These are phyloP conservation scores for Myotis planiceps DNA, from an alignment of 2,797 vertebrate species.

Conservation along the genomic window DNA sequence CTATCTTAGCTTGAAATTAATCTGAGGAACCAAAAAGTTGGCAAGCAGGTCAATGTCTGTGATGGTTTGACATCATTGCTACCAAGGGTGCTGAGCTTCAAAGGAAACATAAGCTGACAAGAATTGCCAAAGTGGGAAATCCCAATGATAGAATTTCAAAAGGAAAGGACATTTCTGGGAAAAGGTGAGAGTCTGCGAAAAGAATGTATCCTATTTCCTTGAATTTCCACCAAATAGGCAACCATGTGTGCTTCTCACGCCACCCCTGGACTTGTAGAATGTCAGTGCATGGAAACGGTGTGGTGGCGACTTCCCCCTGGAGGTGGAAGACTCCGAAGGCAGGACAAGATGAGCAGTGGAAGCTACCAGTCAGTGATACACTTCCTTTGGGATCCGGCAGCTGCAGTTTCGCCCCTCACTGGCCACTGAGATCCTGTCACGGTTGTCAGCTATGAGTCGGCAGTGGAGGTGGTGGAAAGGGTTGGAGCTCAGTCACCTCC, in stretches of 20 bases:
- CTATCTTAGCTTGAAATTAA: neutral
- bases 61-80: neutral
- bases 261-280: neutral
- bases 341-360: neutral
- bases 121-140: neutral
- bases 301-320: neutral
- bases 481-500: neutral
- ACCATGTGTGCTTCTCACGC: neutral
- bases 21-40: neutral
- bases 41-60: neutral
- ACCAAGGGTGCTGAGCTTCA: neutral
- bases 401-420: neutral
- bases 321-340: neutral
- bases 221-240: neutral
- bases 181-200: neutral
- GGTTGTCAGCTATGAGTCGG: neutral
- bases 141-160: neutral
- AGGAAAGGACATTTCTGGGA: neutral
- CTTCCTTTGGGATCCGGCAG: neutral
- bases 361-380: neutral
- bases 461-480: neutral
- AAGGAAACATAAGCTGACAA: neutral
- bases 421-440: neutral
- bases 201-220: neutral
- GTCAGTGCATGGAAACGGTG: no score